Percentiles rank a stretch among this genome's conserved stretches.
phyloP scores from a whole-genome alignment of 2,888 invertebrate genomes.

The Lypha dubia region DNA sequence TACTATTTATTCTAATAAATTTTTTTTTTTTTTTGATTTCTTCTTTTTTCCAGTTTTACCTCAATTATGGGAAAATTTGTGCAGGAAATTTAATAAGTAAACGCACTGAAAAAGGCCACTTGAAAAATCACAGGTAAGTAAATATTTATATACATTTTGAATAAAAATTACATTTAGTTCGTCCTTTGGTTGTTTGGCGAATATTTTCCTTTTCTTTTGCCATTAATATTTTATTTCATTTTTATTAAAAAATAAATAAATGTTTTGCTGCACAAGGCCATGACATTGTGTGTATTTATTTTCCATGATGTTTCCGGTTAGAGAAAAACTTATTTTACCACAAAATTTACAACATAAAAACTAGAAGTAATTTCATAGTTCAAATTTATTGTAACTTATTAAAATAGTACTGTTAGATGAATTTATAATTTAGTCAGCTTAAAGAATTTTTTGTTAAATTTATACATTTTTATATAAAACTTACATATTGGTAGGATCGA shows the following conservation, averaged over 20 bases:
- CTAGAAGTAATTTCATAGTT: too few species aligned
- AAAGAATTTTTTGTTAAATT: too few species aligned
- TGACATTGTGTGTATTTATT: not conserved
- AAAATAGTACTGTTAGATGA: too few species aligned
- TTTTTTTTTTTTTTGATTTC: not conserved
- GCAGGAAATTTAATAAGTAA: conserved; percentile 53
- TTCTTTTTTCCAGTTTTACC: conserved; percentile 19
- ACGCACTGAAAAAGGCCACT: conserved; percentile 11
- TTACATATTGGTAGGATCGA: too few species aligned
- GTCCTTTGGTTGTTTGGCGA: not conserved
- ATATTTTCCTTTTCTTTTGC: conserved; percentile 25
- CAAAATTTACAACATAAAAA: conserved; percentile 27
- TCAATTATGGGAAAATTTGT: conserved; percentile 51
- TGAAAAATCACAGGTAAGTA: conserved; percentile 44
- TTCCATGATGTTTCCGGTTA: conserved; percentile 50
- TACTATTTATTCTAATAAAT: conserved; percentile 39
- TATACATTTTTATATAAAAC: too few species aligned
- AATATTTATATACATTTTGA: conserved; percentile 19
- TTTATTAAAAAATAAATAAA: conserved; percentile 1
- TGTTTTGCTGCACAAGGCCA: conserved; percentile 25
- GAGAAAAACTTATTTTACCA: conserved; percentile 30
- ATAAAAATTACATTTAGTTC: conserved; percentile 42
- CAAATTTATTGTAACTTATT: too few species aligned
- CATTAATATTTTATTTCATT: conserved; percentile 3
- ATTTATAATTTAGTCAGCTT: too few species aligned